Evolutionary conservation across 1,140 invertebrate genomes (phyloP), one percentile per base, ranked within the genome.

Genomic region (Phortica variegata): DNA sequence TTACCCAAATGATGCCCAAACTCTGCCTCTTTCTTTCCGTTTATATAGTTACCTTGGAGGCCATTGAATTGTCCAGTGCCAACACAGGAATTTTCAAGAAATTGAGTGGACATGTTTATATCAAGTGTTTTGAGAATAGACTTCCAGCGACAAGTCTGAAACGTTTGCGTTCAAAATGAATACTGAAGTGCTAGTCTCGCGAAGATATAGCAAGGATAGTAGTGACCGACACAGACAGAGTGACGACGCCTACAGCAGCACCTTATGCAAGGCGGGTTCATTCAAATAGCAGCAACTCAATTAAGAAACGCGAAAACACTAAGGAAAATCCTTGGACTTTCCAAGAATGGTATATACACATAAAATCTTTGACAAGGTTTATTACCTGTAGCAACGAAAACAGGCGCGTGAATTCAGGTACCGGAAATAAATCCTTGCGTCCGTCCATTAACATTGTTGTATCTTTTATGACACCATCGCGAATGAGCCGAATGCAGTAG

Each of bases 291-390:
- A 10, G 16, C 33, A 34, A 4, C 12, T 34, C 33, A 34, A 6
- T 34, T 4, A 34, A 9, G 6, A 34, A n/a, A n/a, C n/a, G n/a
- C n/a, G n/a, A n/a, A n/a, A n/a, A n/a, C n/a, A 15, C 6, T 34
- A 6, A 9, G 13, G 13, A 34, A 34, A 8, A 52, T 59, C 50
- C 59, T n/a, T 31, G 56, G 53, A 41, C 18, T 58, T 66, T 69
- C 65, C 60, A 54, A 37, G 65, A 58, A 55, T 41, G 15, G 37
- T 45, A 23, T 49, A 32, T 52, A 49, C 45, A 50, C 56, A 38
- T 21, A 34, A n/a, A n/a, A n/a, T n/a, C n/a, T n/a, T n/a, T n/a
- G 26, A 19, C 8, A 20, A 18, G 34, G 18, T 16, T 33, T 45
- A 39, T 40, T 59, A 53, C 49, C 60, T 58, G 57, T 48, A 29